Base-by-base conservation (phyloP, 2,797 vertebrate genomes). In the Notolepis coatsorum region DNA sequence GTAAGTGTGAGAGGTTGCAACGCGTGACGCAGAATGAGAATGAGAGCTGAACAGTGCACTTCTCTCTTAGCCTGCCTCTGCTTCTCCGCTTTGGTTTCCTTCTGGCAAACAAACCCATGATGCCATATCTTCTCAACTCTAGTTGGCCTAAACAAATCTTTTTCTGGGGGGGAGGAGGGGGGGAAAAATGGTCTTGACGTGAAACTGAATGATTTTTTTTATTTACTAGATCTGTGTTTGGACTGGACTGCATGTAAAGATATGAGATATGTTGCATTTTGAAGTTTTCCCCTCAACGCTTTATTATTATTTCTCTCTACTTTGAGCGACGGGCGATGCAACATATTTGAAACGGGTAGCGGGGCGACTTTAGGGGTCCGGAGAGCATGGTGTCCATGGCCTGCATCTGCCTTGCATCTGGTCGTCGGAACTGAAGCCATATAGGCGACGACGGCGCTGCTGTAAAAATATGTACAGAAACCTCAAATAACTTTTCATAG, bases 101-200 rank as follows among this genome's bases (percentile, higher is more conserved):
- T 67, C 45, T 79, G 61, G 58, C 59, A 72, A 72, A 73, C 68
- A 61, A 80, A n/a, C n/a, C n/a, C n/a, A n/a, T n/a, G n/a, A 73
- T 71, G 86, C 84, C 84, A 90, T 82, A 88, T 93, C 89, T 87
- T 92, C 90, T 91, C 86, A 88, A 82, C 75, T n/a, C n/a, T 77
- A 61, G 55, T 63, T 70, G 39, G 38, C 70, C 75, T 76, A 27
- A 41, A 2, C 21, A 27, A 28, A 38, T 24, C 35, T 7, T 20
- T 12, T 10, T 21, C 20, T n/a, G n/a, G n/a, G n/a, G n/a, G n/a
- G n/a, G n/a, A n/a, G n/a, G n/a, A n/a, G n/a, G n/a, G n/a, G n/a
- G n/a, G n/a, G n/a, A n/a, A n/a, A n/a, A n/a, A n/a, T n/a, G n/a
- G n/a, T 60, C 31, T 10, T 65, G 24, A 71, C 43, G 59, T 55